phyloP scores from a whole-genome alignment of 2,888 invertebrate species.

The Busseola fusca region DNA sequence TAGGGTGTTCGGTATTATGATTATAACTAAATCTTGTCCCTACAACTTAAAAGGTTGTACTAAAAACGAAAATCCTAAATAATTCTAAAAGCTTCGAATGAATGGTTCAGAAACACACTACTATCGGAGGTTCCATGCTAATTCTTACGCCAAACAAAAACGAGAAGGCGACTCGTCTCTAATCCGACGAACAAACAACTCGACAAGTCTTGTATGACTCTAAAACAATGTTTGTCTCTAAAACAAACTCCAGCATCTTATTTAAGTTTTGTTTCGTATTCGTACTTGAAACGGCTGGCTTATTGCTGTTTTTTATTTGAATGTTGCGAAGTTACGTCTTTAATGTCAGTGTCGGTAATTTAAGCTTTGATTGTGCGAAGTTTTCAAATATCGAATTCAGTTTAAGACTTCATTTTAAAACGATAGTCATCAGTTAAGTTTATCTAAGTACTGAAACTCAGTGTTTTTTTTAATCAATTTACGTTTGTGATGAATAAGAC shows the following conservation, averaged over 20 bases:
- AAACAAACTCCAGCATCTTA: constrained; percentile 81
- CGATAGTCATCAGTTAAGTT: background rate
- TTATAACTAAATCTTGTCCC: no score
- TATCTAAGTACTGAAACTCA: background rate
- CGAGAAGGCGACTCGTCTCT: constrained; percentile 71
- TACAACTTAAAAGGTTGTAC: no score
- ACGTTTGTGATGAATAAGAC: background rate
- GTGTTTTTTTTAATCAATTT: background rate
- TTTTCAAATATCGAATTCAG: background rate
- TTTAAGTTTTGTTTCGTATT: constrained; percentile 79
- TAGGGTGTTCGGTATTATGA: no score
- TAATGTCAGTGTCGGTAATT: constrained; percentile 5
- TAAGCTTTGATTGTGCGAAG: constrained; percentile 2
- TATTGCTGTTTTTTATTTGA: constrained; percentile 31
- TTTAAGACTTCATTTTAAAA: background rate
- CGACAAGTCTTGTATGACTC: constrained; percentile 38
- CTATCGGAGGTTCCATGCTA: constrained; percentile 66
- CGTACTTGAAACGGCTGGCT: constrained; percentile 38
- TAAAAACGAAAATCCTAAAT: background rate
- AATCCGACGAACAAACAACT: constrained; percentile 76
- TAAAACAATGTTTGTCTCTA: constrained; percentile 52
- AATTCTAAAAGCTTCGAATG: constrained; percentile 33
- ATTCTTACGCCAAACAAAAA: constrained; percentile 79
- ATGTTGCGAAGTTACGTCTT: constrained; percentile 17
- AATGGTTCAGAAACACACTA: constrained; percentile 33